Conservation (phyloP, 37 sponge, comb jelly and placozoan genomes). For the Hormiphora californensis region DNA sequence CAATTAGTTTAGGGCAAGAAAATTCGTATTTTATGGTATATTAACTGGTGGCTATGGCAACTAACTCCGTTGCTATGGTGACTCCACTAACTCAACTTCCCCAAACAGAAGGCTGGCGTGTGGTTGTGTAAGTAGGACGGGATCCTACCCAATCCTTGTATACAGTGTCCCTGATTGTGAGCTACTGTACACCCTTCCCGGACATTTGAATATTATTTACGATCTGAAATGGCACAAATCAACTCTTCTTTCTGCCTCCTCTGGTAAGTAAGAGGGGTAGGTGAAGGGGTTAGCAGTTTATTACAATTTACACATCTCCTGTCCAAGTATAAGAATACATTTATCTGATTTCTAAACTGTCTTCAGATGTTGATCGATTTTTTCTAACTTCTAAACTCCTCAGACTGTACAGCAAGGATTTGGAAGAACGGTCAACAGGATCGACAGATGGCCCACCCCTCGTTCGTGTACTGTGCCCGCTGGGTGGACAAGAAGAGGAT, state of each 20-base stretch:
- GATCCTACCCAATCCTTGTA: slow-evolving; percentile 15
- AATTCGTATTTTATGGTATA: neutral
- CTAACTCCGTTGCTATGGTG: neutral
- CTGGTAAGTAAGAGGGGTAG: neutral
- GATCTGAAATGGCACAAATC: slow-evolving; percentile 48
- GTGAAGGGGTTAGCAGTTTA: too few relatives aligned
- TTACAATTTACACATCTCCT: too few relatives aligned
- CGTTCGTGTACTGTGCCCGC: slow-evolving; percentile 22
- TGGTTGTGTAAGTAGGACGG: neutral
- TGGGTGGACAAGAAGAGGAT: slow-evolving; percentile 24
- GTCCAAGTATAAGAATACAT: too few relatives aligned
- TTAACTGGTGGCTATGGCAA: neutral
- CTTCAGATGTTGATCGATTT: too few relatives aligned
- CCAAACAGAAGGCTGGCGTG: slow-evolving; percentile 25
- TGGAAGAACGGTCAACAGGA: slow-evolving; percentile 28
- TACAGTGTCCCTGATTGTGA: slow-evolving; percentile 13
- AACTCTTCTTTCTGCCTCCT: slow-evolving; percentile 42
- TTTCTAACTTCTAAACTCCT: too few relatives aligned
- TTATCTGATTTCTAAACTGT: too few relatives aligned
- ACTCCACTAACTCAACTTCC: neutral
- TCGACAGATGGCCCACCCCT: slow-evolving; percentile 9
- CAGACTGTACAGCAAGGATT: slow-evolving; percentile 35
- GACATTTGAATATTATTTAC: slow-evolving; percentile 40
- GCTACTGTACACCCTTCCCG: slow-evolving; percentile 5
- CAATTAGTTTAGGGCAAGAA: neutral